These are phyloP conservation scores for Drosophila macrothrix DNA, from an alignment of 2,888 invertebrate species.

Conservation along the genomic window DNA sequence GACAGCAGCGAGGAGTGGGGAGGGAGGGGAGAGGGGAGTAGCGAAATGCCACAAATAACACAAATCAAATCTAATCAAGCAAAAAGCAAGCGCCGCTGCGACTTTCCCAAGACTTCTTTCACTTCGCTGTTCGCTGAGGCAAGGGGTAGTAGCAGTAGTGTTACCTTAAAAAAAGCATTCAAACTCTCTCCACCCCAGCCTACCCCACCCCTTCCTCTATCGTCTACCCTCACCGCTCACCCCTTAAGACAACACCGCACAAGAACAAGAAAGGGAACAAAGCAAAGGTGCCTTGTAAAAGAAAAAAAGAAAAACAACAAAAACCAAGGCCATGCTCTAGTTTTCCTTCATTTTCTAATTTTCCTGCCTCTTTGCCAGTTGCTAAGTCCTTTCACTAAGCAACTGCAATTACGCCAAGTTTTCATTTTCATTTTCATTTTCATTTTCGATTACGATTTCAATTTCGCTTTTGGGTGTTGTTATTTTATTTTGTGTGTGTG, in stretches of 20 bases:
- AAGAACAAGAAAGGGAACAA: slow-evolving; percentile 5
- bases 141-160: slow-evolving; percentile 49
- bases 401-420: slow-evolving; percentile 67
- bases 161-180: background rate
- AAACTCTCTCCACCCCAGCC: background rate
- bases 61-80: slow-evolving; percentile 78
- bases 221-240: slow-evolving; percentile 51
- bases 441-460: slow-evolving; percentile 53
- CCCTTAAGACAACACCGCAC: slow-evolving; percentile 50
- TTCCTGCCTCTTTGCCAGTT: slow-evolving; percentile 29
- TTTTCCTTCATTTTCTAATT: slow-evolving; percentile 40
- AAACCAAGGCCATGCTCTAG: slow-evolving; percentile 66
- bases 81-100: slow-evolving; percentile 60
- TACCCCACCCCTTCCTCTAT: background rate
- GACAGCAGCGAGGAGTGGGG: background rate
- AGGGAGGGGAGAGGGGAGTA: slow-evolving; percentile 8
- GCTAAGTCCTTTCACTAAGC: slow-evolving; percentile 44
- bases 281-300: slow-evolving; percentile 23
- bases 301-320: slow-evolving; percentile 3
- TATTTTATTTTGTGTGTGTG: slow-evolving; percentile 20
- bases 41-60: slow-evolving; percentile 78
- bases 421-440: slow-evolving; percentile 47
- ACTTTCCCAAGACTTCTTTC: slow-evolving; percentile 53
- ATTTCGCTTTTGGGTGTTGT: slow-evolving; percentile 48
- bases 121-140: background rate